Percentiles rank a stretch among this genome's conserved stretches.
Conservation (phyloP, 2,113 vertebrate genomes). For the Papio anubis region DNA sequence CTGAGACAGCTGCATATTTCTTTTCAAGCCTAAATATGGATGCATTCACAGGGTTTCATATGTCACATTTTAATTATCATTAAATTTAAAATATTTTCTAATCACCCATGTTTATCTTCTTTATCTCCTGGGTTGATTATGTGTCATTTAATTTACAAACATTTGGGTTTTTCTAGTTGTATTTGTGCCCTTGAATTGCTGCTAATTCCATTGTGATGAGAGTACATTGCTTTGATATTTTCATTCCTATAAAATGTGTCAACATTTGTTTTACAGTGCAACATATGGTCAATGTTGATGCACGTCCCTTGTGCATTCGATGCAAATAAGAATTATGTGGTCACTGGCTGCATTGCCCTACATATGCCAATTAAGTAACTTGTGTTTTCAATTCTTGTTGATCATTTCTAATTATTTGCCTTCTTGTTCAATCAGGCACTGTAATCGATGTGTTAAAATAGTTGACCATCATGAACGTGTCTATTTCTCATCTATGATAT, state of each 20-base stretch:
- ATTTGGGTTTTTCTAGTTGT: neutral
- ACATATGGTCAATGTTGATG: neutral
- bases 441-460: neutral
- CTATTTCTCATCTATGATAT: neutral
- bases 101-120: neutral
- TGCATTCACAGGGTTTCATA: neutral
- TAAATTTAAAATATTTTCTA: neutral
- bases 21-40: neutral
- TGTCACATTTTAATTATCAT: neutral
- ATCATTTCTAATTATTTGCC: neutral
- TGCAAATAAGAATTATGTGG: neutral
- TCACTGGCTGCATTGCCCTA: too few species aligned
- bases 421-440: neutral
- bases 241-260: neutral
- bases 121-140: rapidly evolving
- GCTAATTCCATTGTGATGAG: neutral
- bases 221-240: neutral
- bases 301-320: neutral
- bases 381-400: neutral
- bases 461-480: neutral
- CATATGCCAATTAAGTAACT: rapidly evolving
- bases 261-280: neutral
- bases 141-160: neutral
- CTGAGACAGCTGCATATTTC: neutral
- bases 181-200: neutral